Base-by-base conservation (phyloP, 2,888 invertebrate genomes). In the Oscheius onirici region DNA sequence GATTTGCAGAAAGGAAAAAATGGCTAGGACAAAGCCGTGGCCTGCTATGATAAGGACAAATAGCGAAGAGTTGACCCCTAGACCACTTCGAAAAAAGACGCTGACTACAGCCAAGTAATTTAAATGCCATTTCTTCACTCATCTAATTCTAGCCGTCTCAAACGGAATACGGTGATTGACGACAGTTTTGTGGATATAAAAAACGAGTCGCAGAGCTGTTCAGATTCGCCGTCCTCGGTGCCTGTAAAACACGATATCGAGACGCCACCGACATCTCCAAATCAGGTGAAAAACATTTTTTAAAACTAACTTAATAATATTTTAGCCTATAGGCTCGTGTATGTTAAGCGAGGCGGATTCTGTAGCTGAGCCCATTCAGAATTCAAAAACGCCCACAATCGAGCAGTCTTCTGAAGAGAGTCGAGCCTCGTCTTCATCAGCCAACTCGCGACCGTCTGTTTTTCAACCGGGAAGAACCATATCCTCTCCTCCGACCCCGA, bases 401-500 rank as follows among this genome's bases (percentile, higher is more conserved):
- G n/a, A 46, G 46, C 46, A 15, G 20, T 5, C 3, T 46, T 46
- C 46, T 20, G 52, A 52, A 20, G 22, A 3, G 28, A 57, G n/a
- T 8, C 5, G 17, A 28, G 28, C 40, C 8, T 34, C 57, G 10
- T 58, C 58, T 2, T 58, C 58, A 10, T 58, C 58, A 1, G n/a
- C 41, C n/a, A n/a, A n/a, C 13, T 11, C 11, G 20, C 58, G 58
- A 17, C 15, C n/a, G 5, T 11, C 41, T 13, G 20, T 58, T 58
- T 58, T 58, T 20, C 41, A 15, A 2, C 58, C 34, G 6, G 15
- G 58, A 41, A 6, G 41, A 58, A 17, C 40, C 20, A n/a, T 58
- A 8, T 17, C n/a, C 40, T n/a, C 58, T 40, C 58, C 58, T 2
- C 41, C 58, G n/a, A n/a, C 63, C 15, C 63, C 46, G 17, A 44